Percentiles rank a stretch among this genome's conserved stretches.
phyloP scores from a whole-genome alignment of 2,797 vertebrate genomes.

The Urophycis tenuis region DNA sequence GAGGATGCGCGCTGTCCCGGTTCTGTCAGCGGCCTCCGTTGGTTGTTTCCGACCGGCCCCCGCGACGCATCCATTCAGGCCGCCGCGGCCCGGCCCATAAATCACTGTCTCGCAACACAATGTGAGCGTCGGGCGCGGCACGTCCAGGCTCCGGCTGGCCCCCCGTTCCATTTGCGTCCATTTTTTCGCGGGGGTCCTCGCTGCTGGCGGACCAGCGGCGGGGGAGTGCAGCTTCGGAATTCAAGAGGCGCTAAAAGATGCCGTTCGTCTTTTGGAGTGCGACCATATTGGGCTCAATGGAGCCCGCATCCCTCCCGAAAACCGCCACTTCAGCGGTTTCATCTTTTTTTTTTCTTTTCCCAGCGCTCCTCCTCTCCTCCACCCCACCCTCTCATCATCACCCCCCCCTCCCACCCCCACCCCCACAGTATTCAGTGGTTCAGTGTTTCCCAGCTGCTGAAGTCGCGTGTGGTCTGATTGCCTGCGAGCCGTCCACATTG shows the following conservation, averaged over 20 bases:
- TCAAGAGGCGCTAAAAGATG: background rate
- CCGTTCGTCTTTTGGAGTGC: background rate
- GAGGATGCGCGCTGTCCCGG: constrained; percentile 65
- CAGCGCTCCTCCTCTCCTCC: background rate
- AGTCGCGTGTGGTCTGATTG: background rate
- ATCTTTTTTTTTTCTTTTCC: too few relatives aligned
- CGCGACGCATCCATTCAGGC: constrained; percentile 60
- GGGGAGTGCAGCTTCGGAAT: background rate
- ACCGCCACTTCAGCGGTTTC: background rate
- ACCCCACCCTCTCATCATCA: background rate
- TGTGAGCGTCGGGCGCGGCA: constrained; percentile 48
- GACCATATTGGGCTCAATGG: background rate
- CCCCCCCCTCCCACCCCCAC: too few relatives aligned
- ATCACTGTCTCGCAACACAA: constrained; percentile 69
- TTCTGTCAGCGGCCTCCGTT: constrained; percentile 70
- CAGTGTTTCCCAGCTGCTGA: background rate
- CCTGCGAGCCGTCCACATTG: background rate
- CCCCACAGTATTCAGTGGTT: background rate
- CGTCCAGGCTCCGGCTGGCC: constrained; percentile 35
- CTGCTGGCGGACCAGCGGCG: background rate
- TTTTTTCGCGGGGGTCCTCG: too few relatives aligned
- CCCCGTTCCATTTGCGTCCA: constrained; percentile 23
- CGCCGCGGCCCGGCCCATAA: constrained; percentile 65
- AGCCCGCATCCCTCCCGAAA: background rate
- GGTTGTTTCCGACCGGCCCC: constrained; percentile 60